phyloP scores from a whole-genome alignment of 1,140 invertebrate species.

The Leptinotarsa texana region DNA sequence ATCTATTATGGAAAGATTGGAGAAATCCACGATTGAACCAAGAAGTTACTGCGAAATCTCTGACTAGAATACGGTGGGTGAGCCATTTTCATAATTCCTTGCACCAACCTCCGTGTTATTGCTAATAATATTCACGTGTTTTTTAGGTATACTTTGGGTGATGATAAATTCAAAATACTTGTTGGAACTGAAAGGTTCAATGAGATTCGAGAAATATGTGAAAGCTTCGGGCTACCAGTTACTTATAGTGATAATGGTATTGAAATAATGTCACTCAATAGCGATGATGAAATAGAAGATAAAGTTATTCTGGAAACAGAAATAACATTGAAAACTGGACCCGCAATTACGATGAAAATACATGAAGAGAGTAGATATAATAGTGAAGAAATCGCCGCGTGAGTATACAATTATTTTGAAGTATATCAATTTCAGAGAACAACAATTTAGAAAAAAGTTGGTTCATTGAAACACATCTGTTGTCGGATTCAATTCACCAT shows the following conservation, averaged over 20 bases:
- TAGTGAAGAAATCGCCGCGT: slow-evolving; percentile 14
- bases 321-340: slow-evolving; percentile 76
- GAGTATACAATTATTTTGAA: too few species aligned
- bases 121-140: background rate
- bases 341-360: slow-evolving; percentile 79
- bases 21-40: background rate
- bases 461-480: too few species aligned
- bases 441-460: too few species aligned
- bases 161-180: slow-evolving; percentile 20
- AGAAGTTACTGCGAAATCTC: slow-evolving; percentile 19
- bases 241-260: slow-evolving; percentile 19
- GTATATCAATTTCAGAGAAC: too few species aligned
- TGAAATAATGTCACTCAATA: background rate
- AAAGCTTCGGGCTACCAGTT: slow-evolving; percentile 30
- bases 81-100: background rate
- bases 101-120: background rate
- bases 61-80: slow-evolving; percentile 11
- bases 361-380: slow-evolving; percentile 66
- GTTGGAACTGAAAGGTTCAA: slow-evolving; percentile 4
- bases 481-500: too few species aligned
- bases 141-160: slow-evolving; percentile 23
- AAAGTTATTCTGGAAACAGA: slow-evolving; percentile 79
- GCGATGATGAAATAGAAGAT: slow-evolving; percentile 46
- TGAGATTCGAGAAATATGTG: slow-evolving; percentile 31
- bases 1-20: slow-evolving; percentile 2